These are phyloP conservation scores for Chlamydotis undulata DNA, from an alignment of 2,113 vertebrate species.

Conservation along the genomic window DNA sequence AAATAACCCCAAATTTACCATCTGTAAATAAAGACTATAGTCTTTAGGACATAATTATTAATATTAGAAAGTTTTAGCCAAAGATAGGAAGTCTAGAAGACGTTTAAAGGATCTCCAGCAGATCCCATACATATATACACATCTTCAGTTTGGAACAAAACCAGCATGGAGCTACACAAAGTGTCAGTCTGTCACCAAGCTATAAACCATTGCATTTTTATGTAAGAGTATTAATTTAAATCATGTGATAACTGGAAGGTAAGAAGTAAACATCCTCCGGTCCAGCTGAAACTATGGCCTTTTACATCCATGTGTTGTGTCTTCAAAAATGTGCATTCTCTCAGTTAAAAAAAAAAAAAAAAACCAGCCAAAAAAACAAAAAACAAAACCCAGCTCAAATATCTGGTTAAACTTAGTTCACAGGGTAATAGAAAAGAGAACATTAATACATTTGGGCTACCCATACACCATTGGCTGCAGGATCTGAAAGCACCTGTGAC, in stretches of 20 bases:
- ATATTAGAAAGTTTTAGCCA: neutral
- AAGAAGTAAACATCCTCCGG: neutral
- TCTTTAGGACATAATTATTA: neutral
- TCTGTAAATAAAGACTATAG: neutral
- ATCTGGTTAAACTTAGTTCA: neutral
- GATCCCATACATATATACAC: neutral
- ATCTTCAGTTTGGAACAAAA: neutral
- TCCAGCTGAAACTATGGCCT: neutral
- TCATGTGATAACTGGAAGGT: neutral
- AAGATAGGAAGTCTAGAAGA: neutral
- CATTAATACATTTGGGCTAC: conserved; percentile 20
- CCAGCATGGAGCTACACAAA: neutral
- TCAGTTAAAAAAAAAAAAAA: neutral
- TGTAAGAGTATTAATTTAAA: neutral
- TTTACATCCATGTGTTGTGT: neutral
- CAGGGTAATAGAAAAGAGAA: neutral
- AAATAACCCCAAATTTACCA: neutral
- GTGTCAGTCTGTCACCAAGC: neutral
- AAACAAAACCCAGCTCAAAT: neutral
- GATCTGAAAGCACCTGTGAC: conserved; percentile 68
- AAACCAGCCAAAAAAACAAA: too few relatives aligned
- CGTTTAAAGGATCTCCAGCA: neutral
- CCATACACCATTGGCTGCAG: neutral
- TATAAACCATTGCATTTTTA: neutral
- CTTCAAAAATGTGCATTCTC: neutral